These are phyloP conservation scores for Amphimedon queenslandica DNA, from an alignment of 37 sponge, comb jelly and placozoan genomes.

Conservation along the genomic window DNA sequence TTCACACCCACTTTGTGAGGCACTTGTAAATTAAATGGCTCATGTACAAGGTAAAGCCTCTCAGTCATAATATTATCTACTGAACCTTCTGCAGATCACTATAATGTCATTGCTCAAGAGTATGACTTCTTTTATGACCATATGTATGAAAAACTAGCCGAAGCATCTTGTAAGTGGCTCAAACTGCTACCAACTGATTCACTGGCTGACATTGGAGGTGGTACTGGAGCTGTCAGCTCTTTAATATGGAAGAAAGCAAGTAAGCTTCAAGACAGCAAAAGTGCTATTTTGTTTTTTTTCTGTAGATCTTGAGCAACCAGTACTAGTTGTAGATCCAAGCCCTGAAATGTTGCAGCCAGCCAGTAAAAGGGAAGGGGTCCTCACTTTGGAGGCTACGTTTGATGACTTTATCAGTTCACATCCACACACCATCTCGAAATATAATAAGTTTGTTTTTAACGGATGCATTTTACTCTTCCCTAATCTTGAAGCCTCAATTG, in stretches of 20 bases:
- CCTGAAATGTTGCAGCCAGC: neutral
- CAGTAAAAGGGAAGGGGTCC: neutral
- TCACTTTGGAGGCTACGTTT: neutral
- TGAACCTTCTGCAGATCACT: slow-evolving; percentile 16
- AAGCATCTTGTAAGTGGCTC: neutral
- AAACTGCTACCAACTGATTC: slow-evolving; percentile 5
- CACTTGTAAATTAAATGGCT: too few relatives aligned
- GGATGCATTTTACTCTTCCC: too few relatives aligned
- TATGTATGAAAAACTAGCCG: neutral
- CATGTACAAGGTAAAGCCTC: too few relatives aligned
- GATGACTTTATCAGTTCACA: slow-evolving; percentile 6
- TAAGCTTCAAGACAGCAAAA: neutral
- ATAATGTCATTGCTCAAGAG: slow-evolving; percentile 1
- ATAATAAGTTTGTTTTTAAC: too few relatives aligned
- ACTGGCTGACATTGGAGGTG: slow-evolving; percentile 8
- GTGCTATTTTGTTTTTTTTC: neutral
- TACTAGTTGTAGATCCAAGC: slow-evolving; percentile 10
- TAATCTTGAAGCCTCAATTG: too few relatives aligned
- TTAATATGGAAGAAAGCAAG: slow-evolving; percentile 7
- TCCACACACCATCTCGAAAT: neutral
- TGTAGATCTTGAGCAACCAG: neutral
- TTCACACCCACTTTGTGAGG: too few relatives aligned
- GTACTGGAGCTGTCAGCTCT: slow-evolving; percentile 3
- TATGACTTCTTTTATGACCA: slow-evolving; percentile 8
- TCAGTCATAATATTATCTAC: too few relatives aligned